Conservation (phyloP, 2,113 vertebrate genomes). For the Chloebia gouldiae region DNA sequence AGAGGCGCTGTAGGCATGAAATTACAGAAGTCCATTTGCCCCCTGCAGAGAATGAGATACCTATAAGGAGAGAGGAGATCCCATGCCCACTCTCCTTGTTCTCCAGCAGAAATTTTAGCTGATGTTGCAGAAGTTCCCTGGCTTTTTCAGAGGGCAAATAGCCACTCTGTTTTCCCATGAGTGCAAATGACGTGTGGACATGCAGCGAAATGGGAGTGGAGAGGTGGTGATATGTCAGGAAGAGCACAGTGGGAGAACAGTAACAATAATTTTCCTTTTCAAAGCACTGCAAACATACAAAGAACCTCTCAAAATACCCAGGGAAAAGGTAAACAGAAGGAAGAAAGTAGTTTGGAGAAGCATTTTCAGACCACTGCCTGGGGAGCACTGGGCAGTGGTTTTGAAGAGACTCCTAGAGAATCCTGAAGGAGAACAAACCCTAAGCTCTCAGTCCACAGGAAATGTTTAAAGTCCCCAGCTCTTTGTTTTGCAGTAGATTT, state of each 20-base stretch:
- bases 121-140: not conserved
- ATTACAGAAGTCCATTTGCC: not conserved
- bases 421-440: not conserved
- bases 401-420: not conserved
- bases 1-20: not conserved
- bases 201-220: not conserved
- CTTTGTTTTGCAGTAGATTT: not conserved
- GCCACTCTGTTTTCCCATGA: not conserved
- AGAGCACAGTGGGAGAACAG: not conserved
- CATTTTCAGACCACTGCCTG: not conserved
- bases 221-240: not conserved
- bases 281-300: not conserved
- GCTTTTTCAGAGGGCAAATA: not conserved
- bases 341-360: not conserved
- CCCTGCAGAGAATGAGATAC: not conserved
- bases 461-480: not conserved
- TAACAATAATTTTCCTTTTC: not conserved
- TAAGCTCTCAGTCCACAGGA: not conserved
- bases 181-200: not conserved
- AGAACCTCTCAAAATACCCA: not conserved
- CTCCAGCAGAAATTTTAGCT: not conserved
- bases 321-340: not conserved
- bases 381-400: not conserved
- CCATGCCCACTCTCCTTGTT: not conserved
- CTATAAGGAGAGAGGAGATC: not conserved